Conservation (phyloP, 2,113 vertebrate species). For the Xiphophorus hellerii region DNA sequence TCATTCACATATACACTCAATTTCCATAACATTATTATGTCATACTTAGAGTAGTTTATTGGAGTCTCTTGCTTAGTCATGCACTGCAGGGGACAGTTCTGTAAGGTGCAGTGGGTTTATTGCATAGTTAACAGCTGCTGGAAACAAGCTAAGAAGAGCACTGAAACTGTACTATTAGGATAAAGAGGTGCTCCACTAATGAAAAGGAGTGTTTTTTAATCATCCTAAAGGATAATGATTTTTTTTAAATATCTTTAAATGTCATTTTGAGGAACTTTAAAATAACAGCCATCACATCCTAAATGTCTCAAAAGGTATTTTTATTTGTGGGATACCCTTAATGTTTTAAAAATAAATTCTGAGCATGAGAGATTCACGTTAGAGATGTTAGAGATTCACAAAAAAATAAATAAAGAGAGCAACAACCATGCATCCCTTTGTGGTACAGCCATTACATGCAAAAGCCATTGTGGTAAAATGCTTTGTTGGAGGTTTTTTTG, state of each 20-base stretch:
- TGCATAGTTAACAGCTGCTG: slow-evolving; percentile 14
- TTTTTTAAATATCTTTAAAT: not conserved
- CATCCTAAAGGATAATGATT: not conserved
- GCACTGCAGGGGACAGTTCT: not conserved
- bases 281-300: not conserved
- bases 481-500: not conserved
- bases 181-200: not conserved
- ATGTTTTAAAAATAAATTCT: not conserved
- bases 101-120: not conserved
- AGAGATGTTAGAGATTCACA: too few relatives aligned
- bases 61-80: not conserved
- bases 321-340: not conserved
- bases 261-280: not conserved
- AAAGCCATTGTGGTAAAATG: not conserved
- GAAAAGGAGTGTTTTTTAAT: not conserved
- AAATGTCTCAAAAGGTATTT: not conserved
- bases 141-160: slow-evolving; percentile 5
- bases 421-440: not conserved
- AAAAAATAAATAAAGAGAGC: not conserved
- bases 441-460: not conserved
- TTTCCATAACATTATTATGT: not conserved
- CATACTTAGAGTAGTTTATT: not conserved
- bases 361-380: too few relatives aligned
- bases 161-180: slow-evolving; percentile 2
- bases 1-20: not conserved